Evolutionary conservation across 2,797 vertebrate species (phyloP).

Genomic region (Paguma larvata): DNA sequence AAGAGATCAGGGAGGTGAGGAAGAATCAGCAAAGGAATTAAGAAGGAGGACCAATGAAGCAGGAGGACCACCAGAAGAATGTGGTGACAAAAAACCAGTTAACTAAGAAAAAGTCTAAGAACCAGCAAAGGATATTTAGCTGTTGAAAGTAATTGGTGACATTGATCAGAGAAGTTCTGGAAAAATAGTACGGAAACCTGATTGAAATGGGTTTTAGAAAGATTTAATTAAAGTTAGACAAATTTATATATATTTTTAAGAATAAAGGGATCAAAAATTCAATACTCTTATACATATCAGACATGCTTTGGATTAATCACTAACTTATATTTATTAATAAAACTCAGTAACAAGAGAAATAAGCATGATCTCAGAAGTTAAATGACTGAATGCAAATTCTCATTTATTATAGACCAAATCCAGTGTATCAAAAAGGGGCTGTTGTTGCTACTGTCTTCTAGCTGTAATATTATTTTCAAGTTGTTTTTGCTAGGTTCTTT

Average conservation of each 20-base stretch:
- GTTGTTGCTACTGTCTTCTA: slow-evolving; percentile 53
- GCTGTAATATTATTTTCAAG: slow-evolving; percentile 44
- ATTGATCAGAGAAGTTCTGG: neutral
- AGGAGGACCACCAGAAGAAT: neutral
- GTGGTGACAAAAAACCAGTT: neutral
- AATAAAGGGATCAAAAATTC: slow-evolving; percentile 30
- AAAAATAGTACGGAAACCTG: neutral
- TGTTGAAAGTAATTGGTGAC: neutral
- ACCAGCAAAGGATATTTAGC: neutral
- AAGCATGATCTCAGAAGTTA: neutral
- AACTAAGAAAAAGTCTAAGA: neutral
- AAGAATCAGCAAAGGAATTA: neutral
- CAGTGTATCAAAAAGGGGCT: neutral
- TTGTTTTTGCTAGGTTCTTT: slow-evolving; percentile 60
- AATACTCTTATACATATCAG: neutral
- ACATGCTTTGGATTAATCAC: slow-evolving; percentile 18
- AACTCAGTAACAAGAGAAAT: neutral
- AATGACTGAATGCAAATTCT: slow-evolving; percentile 25
- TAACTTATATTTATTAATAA: slow-evolving; percentile 24
- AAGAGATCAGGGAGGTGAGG: neutral
- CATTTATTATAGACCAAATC: slow-evolving; percentile 23
- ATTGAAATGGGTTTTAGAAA: neutral
- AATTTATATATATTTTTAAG: neutral
- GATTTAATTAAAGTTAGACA: neutral
- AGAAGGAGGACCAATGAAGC: neutral